These are phyloP conservation scores for Phoxinus dragarum DNA, from an alignment of 2,797 vertebrate genomes.

Conservation along the genomic window DNA sequence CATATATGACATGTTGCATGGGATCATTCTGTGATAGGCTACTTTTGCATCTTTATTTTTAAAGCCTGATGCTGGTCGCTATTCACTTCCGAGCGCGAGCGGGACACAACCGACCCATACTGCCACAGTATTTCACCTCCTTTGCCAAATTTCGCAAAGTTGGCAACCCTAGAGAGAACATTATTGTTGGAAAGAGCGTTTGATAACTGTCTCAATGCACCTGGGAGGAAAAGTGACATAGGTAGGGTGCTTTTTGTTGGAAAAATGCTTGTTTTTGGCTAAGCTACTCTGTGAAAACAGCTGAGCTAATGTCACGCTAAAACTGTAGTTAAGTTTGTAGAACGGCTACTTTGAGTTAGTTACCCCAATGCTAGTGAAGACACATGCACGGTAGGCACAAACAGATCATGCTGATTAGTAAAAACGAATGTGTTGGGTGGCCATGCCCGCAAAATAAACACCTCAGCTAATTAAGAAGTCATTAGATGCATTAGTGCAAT, in stretches of 20 bases:
- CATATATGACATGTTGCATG: too few species aligned
- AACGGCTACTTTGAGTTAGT: not conserved
- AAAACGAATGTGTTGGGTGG: constrained; percentile 33
- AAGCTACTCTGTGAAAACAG: not conserved
- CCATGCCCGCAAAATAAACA: constrained; percentile 12
- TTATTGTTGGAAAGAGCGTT: not conserved
- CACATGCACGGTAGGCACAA: constrained; percentile 38
- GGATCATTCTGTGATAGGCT: too few species aligned
- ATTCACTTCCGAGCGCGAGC: too few species aligned
- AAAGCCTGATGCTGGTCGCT: too few species aligned
- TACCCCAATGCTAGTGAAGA: not conserved
- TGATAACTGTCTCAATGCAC: constrained; percentile 9
- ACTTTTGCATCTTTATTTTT: too few species aligned
- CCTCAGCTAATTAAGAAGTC: constrained; percentile 56
- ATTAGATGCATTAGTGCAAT: constrained; percentile 57
- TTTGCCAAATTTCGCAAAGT: not conserved
- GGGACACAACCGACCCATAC: not conserved
- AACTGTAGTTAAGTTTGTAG: not conserved
- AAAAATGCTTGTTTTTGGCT: not conserved
- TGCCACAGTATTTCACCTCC: not conserved
- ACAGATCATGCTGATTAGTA: constrained; percentile 53
- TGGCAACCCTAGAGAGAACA: not conserved
- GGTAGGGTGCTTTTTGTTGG: not conserved
- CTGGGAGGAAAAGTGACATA: not conserved
- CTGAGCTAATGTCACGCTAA: not conserved